Evolutionary conservation across 2,797 vertebrate species (phyloP).

Genomic region (Babyrousa celebensis): DNA sequence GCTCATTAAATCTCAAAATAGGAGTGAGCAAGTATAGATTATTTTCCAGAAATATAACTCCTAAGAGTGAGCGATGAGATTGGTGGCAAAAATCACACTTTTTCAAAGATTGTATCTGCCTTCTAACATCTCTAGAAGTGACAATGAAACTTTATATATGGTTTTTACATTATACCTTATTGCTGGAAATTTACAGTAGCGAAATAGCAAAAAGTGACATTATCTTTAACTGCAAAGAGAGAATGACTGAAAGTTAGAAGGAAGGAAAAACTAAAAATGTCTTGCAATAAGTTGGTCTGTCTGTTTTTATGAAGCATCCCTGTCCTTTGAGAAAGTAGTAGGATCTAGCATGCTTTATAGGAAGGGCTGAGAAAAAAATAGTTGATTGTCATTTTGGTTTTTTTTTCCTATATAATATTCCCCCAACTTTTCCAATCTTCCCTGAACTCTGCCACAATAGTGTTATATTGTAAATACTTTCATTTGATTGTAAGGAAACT

Average conservation of each 20-base stretch:
- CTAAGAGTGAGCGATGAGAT: constrained; percentile 21
- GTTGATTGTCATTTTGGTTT: not conserved
- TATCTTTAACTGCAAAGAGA: constrained; percentile 68
- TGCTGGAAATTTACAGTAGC: constrained; percentile 66
- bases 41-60: constrained; percentile 66
- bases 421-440: not conserved
- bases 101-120: constrained; percentile 62
- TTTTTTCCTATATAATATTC: not conserved
- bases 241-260: constrained; percentile 49
- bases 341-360: not conserved
- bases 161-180: constrained; percentile 48
- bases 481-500: constrained; percentile 16
- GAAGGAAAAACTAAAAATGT: constrained; percentile 58
- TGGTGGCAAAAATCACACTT: constrained; percentile 77
- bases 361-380: constrained; percentile 49
- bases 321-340: constrained; percentile 23
- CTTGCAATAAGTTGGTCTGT: constrained; percentile 23
- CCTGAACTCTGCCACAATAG: not conserved
- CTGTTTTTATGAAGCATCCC: constrained; percentile 53
- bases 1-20: constrained; percentile 80
- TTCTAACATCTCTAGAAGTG: constrained; percentile 65
- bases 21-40: constrained; percentile 72
- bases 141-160: constrained; percentile 67
- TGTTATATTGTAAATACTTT: not conserved
- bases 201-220: constrained; percentile 73